These are phyloP conservation scores for Prolemur simus DNA, from an alignment of 2,113 vertebrate species.

Conservation along the genomic window DNA sequence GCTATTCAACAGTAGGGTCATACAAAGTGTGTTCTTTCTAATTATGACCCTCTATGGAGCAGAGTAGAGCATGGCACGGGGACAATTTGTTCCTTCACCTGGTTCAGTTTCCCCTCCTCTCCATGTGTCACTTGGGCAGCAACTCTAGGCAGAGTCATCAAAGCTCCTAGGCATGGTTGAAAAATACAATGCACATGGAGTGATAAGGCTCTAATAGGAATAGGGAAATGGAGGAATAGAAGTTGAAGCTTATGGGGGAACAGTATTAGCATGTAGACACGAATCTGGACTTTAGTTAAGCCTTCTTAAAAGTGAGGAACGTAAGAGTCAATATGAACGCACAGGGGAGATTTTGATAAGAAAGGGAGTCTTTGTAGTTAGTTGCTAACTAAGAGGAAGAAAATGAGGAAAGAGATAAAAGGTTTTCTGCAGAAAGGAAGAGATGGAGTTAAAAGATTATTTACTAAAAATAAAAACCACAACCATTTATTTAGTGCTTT, in stretches of 20 bases:
- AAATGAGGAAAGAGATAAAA: slow-evolving; percentile 13
- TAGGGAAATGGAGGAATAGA: background rate
- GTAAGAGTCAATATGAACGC: background rate
- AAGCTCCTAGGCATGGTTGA: background rate
- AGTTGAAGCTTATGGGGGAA: background rate
- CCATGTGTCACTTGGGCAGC: background rate
- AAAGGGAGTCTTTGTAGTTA: background rate
- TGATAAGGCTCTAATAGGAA: background rate
- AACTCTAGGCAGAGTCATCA: background rate
- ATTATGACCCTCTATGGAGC: background rate
- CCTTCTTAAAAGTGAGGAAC: background rate
- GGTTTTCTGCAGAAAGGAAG: slow-evolving; percentile 37
- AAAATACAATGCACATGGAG: background rate
- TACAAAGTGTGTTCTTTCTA: background rate
- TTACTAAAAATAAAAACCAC: background rate
- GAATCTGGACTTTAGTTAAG: background rate
- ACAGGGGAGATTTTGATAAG: background rate
- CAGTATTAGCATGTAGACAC: background rate
- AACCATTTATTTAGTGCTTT: background rate
- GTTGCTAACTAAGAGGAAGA: background rate
- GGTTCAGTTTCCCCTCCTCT: background rate
- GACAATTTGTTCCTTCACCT: background rate
- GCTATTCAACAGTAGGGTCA: too few species aligned
- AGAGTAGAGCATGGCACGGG: background rate
- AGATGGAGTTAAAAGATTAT: slow-evolving; percentile 18